Conservation (phyloP, 2,888 invertebrate genomes). For the Pristionchus arcanus region DNA sequence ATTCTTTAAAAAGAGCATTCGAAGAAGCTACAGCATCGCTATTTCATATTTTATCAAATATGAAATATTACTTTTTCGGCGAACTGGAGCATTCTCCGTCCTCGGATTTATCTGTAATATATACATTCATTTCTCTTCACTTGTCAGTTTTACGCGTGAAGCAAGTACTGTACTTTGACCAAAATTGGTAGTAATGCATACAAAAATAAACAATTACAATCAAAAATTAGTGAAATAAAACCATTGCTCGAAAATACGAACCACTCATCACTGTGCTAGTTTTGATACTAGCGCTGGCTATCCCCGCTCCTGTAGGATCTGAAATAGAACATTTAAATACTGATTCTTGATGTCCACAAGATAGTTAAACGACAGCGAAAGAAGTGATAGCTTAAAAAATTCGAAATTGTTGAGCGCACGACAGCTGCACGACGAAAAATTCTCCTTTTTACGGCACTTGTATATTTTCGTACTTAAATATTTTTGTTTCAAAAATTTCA, state of each 20-base stretch:
- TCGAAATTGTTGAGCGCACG: background rate
- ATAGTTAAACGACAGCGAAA: too few relatives aligned
- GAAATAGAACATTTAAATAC: too few relatives aligned
- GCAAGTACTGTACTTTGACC: background rate
- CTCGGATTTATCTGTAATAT: conserved; percentile 12
- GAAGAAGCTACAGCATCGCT: too few relatives aligned
- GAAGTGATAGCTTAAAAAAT: too few relatives aligned
- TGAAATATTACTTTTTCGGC: background rate
- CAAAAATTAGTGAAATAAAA: background rate
- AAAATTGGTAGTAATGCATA: background rate
- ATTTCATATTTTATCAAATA: background rate
- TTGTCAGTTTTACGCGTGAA: background rate
- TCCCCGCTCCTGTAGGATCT: too few relatives aligned
- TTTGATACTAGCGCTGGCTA: too few relatives aligned
- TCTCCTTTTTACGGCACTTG: background rate
- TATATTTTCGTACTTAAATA: background rate
- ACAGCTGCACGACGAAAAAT: background rate
- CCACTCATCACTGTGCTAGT: too few relatives aligned
- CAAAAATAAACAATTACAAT: background rate
- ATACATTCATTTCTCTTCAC: background rate
- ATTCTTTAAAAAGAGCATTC: too few relatives aligned
- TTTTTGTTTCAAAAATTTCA: background rate
- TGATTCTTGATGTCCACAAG: too few relatives aligned
- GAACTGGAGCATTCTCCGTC: conserved; percentile 54
- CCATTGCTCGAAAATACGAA: too few relatives aligned